Evolutionary conservation across 2,113 vertebrate species (phyloP), one percentile per base, ranked within the genome.

Genomic region (Pantherophis guttatus): DNA sequence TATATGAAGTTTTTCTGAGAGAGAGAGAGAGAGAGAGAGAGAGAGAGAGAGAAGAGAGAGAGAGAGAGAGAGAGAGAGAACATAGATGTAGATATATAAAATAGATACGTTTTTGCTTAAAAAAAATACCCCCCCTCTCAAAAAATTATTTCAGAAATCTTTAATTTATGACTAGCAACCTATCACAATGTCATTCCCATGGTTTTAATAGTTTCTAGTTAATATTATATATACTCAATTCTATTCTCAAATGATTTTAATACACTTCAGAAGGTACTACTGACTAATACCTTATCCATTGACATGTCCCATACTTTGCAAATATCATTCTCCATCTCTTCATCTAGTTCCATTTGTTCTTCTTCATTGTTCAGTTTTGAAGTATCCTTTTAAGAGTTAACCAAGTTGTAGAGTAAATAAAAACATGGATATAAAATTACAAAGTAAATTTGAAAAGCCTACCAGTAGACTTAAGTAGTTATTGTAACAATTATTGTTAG

Each of bases 261-360:
- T 24, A 50, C 6, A 24, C 26, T 21, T 48, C 39, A 39, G 62
- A 7, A 87, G 1, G 0, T 10, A 17, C 15, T 3, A 59, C 0
- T 19, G 58, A 24, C 93, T 29, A 87, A 58, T 96, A 99, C 99
- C 99, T 99, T 98, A 90, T 99, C 98, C 99, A 99, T 99, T 0
- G 99, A 99, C 99, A 99, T 99, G 96, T 99, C 99, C 99, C 99
- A 99, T n/a, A 99, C 98, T 97, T 97, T 98, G 97, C 99, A 99
- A 19, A 99, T 98, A 87, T 99, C 98, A 29, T 98, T 98, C 96
- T 99, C 99, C 92, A 98, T 98, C 92, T 99, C 98, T 90, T 99
- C 98, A 55, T 98, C 97, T 92, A 99, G 97, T 50, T 99, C 98
- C 52, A 96, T 92, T 26, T 94, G 96, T 50, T 89, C 54, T 11